These are phyloP conservation scores for Macrosiphum euphorbiae DNA, from an alignment of 2,888 invertebrate genomes.

Conservation along the genomic window DNA sequence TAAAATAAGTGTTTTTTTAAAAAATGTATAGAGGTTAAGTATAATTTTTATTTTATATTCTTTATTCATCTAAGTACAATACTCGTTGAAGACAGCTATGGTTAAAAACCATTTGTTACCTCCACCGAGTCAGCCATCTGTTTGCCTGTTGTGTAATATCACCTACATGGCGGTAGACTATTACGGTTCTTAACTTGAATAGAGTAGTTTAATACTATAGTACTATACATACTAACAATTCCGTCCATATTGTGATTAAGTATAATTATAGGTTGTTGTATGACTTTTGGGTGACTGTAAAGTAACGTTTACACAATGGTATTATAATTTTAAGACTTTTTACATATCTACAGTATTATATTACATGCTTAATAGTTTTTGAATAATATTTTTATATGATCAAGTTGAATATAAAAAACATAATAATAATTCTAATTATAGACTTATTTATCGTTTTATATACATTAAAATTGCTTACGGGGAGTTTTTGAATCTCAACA, in stretches of 20 bases:
- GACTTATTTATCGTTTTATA: neutral
- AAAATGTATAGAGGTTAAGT: neutral
- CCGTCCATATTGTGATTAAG: constrained; percentile 62
- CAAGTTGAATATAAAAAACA: neutral
- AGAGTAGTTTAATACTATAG: neutral
- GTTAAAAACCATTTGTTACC: neutral
- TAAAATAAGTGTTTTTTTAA: neutral
- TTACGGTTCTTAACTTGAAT: neutral
- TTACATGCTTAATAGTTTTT: neutral
- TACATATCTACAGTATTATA: neutral
- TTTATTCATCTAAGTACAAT: neutral
- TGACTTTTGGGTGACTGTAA: constrained; percentile 28
- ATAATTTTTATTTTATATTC: neutral
- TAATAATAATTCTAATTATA: neutral
- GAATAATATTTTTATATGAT: neutral
- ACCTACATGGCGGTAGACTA: neutral
- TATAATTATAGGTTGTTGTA: neutral
- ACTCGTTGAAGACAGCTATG: neutral
- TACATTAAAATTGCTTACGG: neutral
- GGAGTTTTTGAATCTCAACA: constrained; percentile 13
- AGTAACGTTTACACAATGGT: neutral
- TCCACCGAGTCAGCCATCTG: neutral
- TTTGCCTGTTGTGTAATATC: neutral
- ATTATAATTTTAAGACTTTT: neutral
- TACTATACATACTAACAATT: neutral